phyloP scores from a whole-genome alignment of 2,113 vertebrate genomes.

The Dicaeum eximium region DNA sequence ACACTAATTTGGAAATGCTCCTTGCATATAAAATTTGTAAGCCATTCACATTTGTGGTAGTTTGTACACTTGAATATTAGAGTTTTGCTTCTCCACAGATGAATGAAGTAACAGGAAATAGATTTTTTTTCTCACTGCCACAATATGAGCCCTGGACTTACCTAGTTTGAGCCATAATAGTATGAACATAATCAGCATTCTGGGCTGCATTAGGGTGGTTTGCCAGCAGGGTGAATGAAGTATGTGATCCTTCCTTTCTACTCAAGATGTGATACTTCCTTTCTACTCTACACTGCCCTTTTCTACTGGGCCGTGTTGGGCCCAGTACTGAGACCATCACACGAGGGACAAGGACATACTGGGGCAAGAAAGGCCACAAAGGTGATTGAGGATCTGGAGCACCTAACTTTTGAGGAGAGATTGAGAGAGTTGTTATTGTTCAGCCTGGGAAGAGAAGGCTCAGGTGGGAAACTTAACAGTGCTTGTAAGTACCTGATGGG shows the following conservation, averaged over 20 bases:
- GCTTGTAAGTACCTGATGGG: neutral
- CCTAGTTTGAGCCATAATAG: neutral
- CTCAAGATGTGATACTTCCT: too few relatives aligned
- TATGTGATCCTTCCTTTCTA: neutral
- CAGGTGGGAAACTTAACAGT: neutral
- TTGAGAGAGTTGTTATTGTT: neutral
- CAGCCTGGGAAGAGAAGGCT: neutral
- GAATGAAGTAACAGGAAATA: neutral
- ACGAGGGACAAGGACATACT: neutral
- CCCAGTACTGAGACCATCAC: neutral
- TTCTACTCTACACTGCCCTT: too few relatives aligned
- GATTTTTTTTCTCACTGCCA: neutral
- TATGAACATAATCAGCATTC: neutral
- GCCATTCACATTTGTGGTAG: neutral
- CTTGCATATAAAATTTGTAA: neutral
- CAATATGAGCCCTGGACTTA: neutral
- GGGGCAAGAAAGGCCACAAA: neutral
- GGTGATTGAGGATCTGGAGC: neutral
- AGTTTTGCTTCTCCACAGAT: neutral
- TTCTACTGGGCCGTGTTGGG: too few relatives aligned
- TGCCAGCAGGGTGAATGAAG: neutral
- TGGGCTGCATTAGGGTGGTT: neutral
- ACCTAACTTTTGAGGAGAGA: neutral
- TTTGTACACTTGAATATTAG: neutral
- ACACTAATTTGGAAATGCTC: neutral